A percentile compares a stretch with the other conserved stretches of the same genome.
Evolutionary conservation across 92 coral and sea anemone genomes (phyloP).

Genomic region (Porites lobata): DNA sequence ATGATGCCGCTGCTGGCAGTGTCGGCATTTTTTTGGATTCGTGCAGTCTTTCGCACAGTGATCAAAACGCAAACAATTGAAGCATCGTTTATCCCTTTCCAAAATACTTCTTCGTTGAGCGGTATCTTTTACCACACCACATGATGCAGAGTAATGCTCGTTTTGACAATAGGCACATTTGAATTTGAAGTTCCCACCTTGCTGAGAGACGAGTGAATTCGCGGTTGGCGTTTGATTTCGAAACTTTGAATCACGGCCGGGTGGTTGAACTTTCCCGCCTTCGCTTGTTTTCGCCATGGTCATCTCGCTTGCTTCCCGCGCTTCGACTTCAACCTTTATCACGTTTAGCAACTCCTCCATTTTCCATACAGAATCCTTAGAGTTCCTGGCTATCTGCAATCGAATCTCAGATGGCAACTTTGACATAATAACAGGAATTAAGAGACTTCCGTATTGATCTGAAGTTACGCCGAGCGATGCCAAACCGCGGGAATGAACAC

Average conservation of each 20-base stretch:
- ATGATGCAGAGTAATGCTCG: slow-evolving; percentile 16
- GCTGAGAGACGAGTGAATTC: background rate
- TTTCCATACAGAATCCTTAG: slow-evolving; percentile 51
- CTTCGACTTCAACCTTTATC: slow-evolving; percentile 50
- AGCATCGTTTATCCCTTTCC: slow-evolving; percentile 39
- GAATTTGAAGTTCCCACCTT: background rate
- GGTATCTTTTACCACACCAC: slow-evolving; percentile 11
- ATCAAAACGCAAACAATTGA: slow-evolving; percentile 36
- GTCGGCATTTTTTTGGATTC: slow-evolving; percentile 31
- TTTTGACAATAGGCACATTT: slow-evolving; percentile 35
- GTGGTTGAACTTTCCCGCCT: background rate
- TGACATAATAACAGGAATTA: slow-evolving; percentile 54
- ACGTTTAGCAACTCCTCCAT: slow-evolving; percentile 53
- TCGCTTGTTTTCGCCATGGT: background rate
- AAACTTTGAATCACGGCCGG: slow-evolving; percentile 4
- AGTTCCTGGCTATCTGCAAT: slow-evolving; percentile 56
- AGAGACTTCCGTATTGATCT: slow-evolving; percentile 59
- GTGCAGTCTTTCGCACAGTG: slow-evolving; percentile 19
- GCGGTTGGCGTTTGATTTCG: slow-evolving; percentile 2
- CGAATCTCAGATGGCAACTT: slow-evolving; percentile 48
- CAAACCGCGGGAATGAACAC: slow-evolving; percentile 50
- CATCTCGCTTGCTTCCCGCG: slow-evolving; percentile 56
- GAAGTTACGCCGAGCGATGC: slow-evolving; percentile 49
- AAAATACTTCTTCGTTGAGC: slow-evolving; percentile 44
- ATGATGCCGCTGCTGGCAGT: slow-evolving; percentile 49